These are phyloP conservation scores for Axis porcinus DNA, from an alignment of 2,113 vertebrate genomes.

Conservation along the genomic window DNA sequence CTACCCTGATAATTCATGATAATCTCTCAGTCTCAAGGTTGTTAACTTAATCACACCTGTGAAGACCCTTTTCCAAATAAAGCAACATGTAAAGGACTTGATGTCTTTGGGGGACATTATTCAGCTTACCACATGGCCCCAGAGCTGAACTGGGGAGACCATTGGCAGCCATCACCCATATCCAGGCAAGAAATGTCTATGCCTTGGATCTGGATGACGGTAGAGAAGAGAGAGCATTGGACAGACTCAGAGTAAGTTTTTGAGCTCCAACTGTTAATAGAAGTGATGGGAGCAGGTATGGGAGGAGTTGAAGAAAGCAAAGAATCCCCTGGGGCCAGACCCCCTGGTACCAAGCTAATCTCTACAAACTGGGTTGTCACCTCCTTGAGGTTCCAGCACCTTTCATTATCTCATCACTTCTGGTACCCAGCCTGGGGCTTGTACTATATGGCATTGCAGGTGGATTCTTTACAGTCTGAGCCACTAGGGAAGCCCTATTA, in stretches of 20 bases:
- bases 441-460: background rate
- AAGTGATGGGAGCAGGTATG: background rate
- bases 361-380: background rate
- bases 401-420: background rate
- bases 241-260: background rate
- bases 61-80: background rate
- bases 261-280: background rate
- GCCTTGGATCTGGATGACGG: background rate
- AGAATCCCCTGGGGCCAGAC: background rate
- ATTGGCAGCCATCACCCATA: background rate
- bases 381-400: background rate
- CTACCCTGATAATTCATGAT: background rate
- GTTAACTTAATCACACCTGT: background rate
- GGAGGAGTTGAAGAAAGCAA: background rate
- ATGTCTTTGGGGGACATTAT: background rate
- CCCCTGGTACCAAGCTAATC: background rate
- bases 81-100: background rate
- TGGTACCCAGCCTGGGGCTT: background rate
- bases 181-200: background rate
- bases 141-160: background rate
- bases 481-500: background rate
- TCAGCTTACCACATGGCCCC: background rate
- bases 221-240: background rate
- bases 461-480: background rate
- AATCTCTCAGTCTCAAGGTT: background rate